phyloP scores from a whole-genome alignment of 2,888 invertebrate genomes.

The Scaeva pyrastri region DNA sequence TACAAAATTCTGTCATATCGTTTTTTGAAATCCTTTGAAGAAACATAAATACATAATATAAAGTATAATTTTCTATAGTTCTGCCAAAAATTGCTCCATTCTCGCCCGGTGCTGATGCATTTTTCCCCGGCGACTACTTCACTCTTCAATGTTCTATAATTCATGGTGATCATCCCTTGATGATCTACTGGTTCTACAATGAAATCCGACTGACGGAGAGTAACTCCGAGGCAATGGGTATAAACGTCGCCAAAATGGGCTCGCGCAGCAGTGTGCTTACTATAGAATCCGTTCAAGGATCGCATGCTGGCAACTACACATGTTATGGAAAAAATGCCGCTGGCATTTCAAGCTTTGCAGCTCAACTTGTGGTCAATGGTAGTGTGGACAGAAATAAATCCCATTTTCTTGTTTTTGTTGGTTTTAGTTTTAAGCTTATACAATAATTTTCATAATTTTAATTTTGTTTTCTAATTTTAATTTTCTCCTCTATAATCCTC shows the following conservation, averaged over 20 bases:
- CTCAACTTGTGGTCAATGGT: constrained; percentile 90
- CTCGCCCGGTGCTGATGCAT: constrained; percentile 89
- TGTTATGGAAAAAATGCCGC: constrained; percentile 87
- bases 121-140: constrained; percentile 88
- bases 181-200: constrained; percentile 90
- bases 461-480: constrained; percentile 28
- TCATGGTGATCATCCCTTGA: constrained; percentile 91
- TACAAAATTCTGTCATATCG: background rate
- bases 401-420: constrained; percentile 36
- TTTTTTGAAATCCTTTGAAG: background rate
- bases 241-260: constrained; percentile 84
- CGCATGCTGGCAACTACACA: constrained; percentile 89
- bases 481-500: constrained; percentile 54
- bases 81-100: constrained; percentile 91
- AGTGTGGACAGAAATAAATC: constrained; percentile 36
- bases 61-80: constrained; percentile 86
- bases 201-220: constrained; percentile 86
- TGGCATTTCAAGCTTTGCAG: constrained; percentile 88
- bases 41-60: background rate
- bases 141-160: constrained; percentile 88
- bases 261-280: constrained; percentile 86
- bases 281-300: constrained; percentile 86
- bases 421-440: constrained; percentile 63
- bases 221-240: constrained; percentile 78
- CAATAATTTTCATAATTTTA: constrained; percentile 7